A percentile compares a stretch with the other conserved stretches of the same genome.
These are phyloP conservation scores for human DNA, from an alignment of 2,113 vertebrate genomes.

Conservation along the genomic window DNA sequence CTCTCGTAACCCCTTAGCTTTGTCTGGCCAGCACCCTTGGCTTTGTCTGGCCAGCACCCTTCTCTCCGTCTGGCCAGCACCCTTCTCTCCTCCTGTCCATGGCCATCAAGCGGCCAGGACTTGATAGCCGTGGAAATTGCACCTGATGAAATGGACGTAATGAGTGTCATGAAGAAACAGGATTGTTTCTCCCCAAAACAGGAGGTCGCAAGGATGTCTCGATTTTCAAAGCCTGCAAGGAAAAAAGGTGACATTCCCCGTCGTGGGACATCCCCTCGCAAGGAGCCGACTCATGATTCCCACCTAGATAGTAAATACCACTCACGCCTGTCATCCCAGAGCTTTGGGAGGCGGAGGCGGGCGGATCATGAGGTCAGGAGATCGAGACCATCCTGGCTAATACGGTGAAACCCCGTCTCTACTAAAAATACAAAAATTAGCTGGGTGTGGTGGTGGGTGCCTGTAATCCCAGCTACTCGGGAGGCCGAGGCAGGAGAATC, in stretches of 20 bases:
- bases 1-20: too few species aligned
- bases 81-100: fast-evolving
- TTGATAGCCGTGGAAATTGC: fast-evolving
- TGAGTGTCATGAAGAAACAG: neutral
- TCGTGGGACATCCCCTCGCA: neutral
- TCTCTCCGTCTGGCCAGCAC: neutral
- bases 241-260: neutral
- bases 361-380: too few species aligned
- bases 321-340: too few species aligned
- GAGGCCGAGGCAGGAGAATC: too few species aligned
- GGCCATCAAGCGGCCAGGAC: constrained; percentile 28
- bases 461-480: too few species aligned
- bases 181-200: constrained; percentile 10
- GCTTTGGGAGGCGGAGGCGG: too few species aligned
- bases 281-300: neutral
- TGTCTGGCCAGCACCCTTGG: too few species aligned
- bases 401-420: too few species aligned
- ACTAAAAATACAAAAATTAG: too few species aligned
- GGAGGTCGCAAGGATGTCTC: neutral
- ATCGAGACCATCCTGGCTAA: too few species aligned
- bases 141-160: constrained; percentile 53
- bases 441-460: fast-evolving
- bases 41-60: too few species aligned
- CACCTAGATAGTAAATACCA: neutral
- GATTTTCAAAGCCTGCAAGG: neutral